A percentile compares a stretch with the other conserved stretches of the same genome.
Evolutionary conservation across 92 coral and sea anemone species (phyloP).

Genomic region (Siderastrea siderea): DNA sequence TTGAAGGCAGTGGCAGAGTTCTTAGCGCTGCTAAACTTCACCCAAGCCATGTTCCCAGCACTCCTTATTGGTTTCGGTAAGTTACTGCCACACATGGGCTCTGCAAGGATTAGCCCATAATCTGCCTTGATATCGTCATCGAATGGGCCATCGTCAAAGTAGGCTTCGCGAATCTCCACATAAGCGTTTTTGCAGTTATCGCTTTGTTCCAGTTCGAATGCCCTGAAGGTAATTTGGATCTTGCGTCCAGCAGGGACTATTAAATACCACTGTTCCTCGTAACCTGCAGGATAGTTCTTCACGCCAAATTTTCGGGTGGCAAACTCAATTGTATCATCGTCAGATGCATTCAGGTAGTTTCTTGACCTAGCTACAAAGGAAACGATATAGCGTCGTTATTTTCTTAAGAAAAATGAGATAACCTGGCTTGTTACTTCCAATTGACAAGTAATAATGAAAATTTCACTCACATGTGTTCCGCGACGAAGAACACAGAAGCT

Average conservation of each 20-base stretch:
- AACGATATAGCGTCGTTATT: no score
- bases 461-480: no score
- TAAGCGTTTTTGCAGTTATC: no score
- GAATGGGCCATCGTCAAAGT: not conserved
- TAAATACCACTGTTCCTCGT: not conserved
- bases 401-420: no score
- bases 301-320: slow-evolving; percentile 13
- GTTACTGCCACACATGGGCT: not conserved
- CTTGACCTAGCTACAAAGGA: no score
- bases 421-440: no score
- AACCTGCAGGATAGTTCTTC: not conserved
- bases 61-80: not conserved
- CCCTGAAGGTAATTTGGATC: slow-evolving; percentile 6
- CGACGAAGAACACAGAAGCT: no score
- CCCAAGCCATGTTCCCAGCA: slow-evolving; percentile 4
- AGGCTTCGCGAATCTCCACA: no score
- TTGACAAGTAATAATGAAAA: no score
- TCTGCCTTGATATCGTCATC: not conserved
- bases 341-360: not conserved
- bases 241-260: slow-evolving; percentile 18
- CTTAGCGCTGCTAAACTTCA: not conserved
- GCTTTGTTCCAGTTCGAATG: not conserved
- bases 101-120: not conserved
- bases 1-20: not conserved
- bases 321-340: slow-evolving; percentile 1